phyloP scores from a whole-genome alignment of 2,888 invertebrate genomes.

The Meliscaeva auricollis region DNA sequence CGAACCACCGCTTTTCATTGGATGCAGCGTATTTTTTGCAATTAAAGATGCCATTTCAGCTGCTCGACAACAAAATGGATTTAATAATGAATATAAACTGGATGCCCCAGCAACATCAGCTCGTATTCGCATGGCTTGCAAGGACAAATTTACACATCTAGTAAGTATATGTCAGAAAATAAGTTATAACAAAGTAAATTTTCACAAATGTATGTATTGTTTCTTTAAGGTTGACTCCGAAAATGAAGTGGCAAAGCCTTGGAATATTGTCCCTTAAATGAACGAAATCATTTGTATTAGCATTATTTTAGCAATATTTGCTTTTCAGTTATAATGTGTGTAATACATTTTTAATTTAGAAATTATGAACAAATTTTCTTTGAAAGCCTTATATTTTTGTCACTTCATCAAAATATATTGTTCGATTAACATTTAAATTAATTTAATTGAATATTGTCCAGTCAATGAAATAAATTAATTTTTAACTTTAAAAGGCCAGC shows the following conservation, averaged over 20 bases:
- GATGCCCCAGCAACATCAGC: slow-evolving; percentile 95
- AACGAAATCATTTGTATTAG: too few relatives aligned
- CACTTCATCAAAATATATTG: too few relatives aligned
- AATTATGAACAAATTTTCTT: too few relatives aligned
- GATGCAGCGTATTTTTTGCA: slow-evolving; percentile 94
- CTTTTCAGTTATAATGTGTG: too few relatives aligned
- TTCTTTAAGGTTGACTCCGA: slow-evolving; percentile 86
- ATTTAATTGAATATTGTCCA: too few relatives aligned
- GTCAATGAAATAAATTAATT: too few relatives aligned
- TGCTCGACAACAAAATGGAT: slow-evolving; percentile 89
- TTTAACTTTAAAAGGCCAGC: too few relatives aligned
- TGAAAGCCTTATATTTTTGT: too few relatives aligned
- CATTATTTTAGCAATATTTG: too few relatives aligned
- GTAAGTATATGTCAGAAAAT: slow-evolving; percentile 84
- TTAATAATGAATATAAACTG: slow-evolving; percentile 86
- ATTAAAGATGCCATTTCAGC: slow-evolving; percentile 94
- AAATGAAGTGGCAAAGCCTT: slow-evolving; percentile 86
- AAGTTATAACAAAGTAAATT: neutral
- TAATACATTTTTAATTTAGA: too few relatives aligned
- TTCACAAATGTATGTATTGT: slow-evolving; percentile 78
- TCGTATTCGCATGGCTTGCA: slow-evolving; percentile 94
- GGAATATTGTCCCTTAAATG: slow-evolving; percentile 87
- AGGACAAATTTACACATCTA: slow-evolving; percentile 92
- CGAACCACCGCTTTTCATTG: slow-evolving; percentile 96
- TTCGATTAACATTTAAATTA: too few relatives aligned